Evolutionary conservation across 2,113 vertebrate genomes (phyloP).

Genomic region (Phasianus colchicus): DNA sequence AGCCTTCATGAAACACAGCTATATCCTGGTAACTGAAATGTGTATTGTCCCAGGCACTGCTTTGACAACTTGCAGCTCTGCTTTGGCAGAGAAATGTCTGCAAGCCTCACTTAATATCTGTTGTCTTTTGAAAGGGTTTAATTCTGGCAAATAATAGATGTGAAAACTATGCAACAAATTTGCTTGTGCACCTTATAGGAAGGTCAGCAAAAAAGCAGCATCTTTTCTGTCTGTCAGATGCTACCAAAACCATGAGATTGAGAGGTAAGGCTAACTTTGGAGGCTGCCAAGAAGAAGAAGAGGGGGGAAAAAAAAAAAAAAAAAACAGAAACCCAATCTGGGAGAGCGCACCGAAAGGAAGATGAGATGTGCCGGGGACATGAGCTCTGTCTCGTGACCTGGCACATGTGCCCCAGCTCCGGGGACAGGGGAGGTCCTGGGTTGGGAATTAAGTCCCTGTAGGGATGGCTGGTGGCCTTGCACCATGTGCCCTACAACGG

Average conservation of each 20-base stretch:
- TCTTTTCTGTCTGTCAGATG: neutral
- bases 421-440: slow-evolving; percentile 46
- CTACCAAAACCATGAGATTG: slow-evolving; percentile 28
- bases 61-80: neutral
- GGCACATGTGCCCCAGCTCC: slow-evolving; percentile 26
- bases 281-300: slow-evolving; percentile 64
- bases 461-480: neutral
- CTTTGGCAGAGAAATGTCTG: neutral
- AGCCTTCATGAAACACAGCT: neutral
- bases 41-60: neutral
- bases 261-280: slow-evolving; percentile 63
- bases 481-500: rapidly evolving
- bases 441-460: neutral
- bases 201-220: neutral
- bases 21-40: neutral
- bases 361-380: slow-evolving; percentile 57
- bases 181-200: neutral
- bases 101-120: neutral
- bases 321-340: slow-evolving; percentile 63
- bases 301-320: neutral
- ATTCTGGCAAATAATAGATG: slow-evolving; percentile 7
- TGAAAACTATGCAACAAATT: neutral
- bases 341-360: slow-evolving; percentile 37
- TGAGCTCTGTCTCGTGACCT: slow-evolving; percentile 66
- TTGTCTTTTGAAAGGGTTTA: slow-evolving; percentile 7